Evolutionary conservation across 2,888 invertebrate genomes (phyloP), one percentile per base, ranked within the genome.

Genomic region (Apodemia mormo): DNA sequence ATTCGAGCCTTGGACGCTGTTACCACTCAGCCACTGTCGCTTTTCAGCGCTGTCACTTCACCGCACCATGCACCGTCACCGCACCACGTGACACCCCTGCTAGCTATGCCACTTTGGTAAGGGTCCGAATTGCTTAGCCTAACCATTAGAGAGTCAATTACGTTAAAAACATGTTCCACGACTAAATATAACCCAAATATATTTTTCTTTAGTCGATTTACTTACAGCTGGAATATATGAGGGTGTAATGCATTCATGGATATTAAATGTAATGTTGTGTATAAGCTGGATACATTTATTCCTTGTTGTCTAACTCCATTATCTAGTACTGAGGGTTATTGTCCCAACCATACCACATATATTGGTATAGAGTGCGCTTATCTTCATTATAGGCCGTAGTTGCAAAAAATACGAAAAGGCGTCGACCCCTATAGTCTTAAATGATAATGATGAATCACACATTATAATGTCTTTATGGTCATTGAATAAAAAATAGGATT

Each of bases 231-330:
- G 2, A 54, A 54, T 54, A 22, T 22, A 22, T 22, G 22, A 54
- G 54, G 2, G 8, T 54, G 22, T 54, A 54, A 54, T 54, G 52
- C 52, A 52, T 52, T 52, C 52, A 52, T n/a, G 30, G 30, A 30
- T 58, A 29, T 58, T 58, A 12, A 58, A 58, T 12, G 58, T 30
- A 58, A 30, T 58, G 30, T 30, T 22, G 58, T 30, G 12, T 58
- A 58, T 30, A 30, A 58, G 8, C 30, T 58, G 29, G 12, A 58
- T 29, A 58, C 58, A 30, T 58, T 30, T 54, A 54, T 54, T 22
- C 9, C 58, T 58, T 58, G 58, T 58, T 29, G 56, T 58, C 56
- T 58, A 58, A 30, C 56, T 58, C 29, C 4, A 58, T 58, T 58
- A 58, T 58, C 22, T 58, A 9, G 22, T 29, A 56, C 22, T 29